Evolutionary conservation across 2,888 invertebrate genomes (phyloP).

Genomic region (Perizoma flavofasciatum): DNA sequence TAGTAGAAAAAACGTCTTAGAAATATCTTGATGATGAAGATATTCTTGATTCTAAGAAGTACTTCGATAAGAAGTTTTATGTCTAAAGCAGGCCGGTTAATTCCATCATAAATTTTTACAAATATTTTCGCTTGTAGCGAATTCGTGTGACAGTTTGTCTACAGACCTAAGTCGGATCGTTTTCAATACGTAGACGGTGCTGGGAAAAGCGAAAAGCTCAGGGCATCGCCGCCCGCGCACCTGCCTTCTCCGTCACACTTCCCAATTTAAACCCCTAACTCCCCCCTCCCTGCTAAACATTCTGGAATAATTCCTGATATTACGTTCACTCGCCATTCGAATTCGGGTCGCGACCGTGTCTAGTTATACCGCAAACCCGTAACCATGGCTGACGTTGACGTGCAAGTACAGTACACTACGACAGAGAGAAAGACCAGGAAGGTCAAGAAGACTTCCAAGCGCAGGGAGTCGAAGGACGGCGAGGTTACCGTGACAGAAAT

Average conservation of each 20-base stretch:
- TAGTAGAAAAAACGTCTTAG: too few species aligned
- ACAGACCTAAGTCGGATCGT: constrained; percentile 41
- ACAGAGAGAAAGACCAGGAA: constrained; percentile 96
- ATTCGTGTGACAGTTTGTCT: not conserved
- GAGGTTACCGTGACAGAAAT: constrained; percentile 93
- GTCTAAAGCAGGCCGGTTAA: too few species aligned
- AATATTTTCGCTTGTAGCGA: too few species aligned
- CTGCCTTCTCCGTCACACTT: constrained; percentile 84
- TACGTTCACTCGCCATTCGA: constrained; percentile 81
- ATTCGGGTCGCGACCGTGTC: constrained; percentile 83
- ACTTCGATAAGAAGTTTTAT: too few species aligned
- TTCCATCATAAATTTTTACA: too few species aligned
- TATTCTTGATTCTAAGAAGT: too few species aligned
- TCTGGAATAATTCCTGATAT: constrained; percentile 84
- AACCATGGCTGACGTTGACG: constrained; percentile 95
- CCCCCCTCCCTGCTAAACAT: constrained; percentile 79
- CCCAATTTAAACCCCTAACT: constrained; percentile 83
- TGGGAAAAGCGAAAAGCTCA: constrained; percentile 58
- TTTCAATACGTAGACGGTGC: constrained; percentile 50
- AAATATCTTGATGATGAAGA: too few species aligned
- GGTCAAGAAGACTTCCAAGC: constrained; percentile 92
- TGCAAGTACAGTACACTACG: constrained; percentile 92
- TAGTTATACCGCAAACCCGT: constrained; percentile 70
- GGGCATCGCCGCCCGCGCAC: constrained; percentile 80
- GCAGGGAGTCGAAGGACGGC: constrained; percentile 89